Base-by-base conservation (phyloP, 2,888 invertebrate species). In the Hartigia nigra region DNA sequence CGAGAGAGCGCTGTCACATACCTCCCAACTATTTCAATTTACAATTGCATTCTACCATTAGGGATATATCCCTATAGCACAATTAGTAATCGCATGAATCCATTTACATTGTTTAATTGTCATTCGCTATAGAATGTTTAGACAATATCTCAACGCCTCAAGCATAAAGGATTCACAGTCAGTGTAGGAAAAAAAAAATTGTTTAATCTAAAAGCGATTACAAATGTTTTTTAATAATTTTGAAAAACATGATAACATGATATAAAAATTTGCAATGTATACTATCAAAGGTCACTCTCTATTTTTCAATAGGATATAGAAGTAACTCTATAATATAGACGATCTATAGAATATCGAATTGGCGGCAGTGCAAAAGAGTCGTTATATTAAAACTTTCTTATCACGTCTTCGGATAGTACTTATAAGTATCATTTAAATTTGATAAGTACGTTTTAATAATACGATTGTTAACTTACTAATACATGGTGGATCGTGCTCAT, bases 11-110 rank as follows among this genome's bases (percentile, higher is more conserved):
- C 76, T 74, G 75, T 76, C 77, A 55, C 79, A 78, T 69, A 76
- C 77, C 76, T 55, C 77, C 75, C 81, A 81, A 83, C 82, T 84
- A 84, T 86, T 86, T 87, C 85, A 85, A 85, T 87, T 87, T 85
- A 82, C 82, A 81, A 78, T 80, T 76, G 81, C 79, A 80, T 82
- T 82, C 80, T 82, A 77, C 55, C 76, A 77, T 77, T 81, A 78
- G 72, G 77, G 75, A 76, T 80, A 23, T 23, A 55, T 55, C 39
- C 81, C 79, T 12, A 34, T 72, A 76, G 55, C 70, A 69, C 76
- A 77, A 74, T 72, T 76, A 76, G 77, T 81, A 82, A 85, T 85
- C 85, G 82, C 81, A 80, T 81, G 86, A 86, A 86, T 83, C 79
- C 81, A 79, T 82, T 84, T 84, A 79, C 84, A 81, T 81, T 82